A percentile compares a stretch with the other conserved stretches of the same genome.
Conservation (phyloP, 2,113 vertebrate genomes). For the Pygoscelis antarcticus region DNA sequence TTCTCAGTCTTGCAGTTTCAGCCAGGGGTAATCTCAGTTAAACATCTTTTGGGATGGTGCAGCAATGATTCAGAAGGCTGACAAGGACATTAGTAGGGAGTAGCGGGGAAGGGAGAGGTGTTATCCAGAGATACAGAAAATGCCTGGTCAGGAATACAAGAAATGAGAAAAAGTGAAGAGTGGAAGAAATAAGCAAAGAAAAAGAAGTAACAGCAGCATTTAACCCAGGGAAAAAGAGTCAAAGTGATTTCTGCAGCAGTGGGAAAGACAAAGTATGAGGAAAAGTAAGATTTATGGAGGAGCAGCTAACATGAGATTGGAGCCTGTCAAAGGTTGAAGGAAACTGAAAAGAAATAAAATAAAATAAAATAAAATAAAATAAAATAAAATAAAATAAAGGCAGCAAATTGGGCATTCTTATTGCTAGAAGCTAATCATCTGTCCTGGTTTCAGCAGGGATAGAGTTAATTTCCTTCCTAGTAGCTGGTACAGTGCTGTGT, state of each 20-base stretch:
- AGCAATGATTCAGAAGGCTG: conserved; percentile 75
- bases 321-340: background rate
- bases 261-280: background rate
- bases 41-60: conserved; percentile 22
- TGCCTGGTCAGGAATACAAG: conserved; percentile 74
- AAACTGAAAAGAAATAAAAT: background rate
- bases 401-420: background rate
- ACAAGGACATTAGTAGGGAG: conserved; percentile 73
- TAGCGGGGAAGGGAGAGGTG: conserved; percentile 42
- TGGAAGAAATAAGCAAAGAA: conserved; percentile 70
- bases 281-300: background rate
- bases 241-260: background rate
- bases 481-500: too few species aligned
- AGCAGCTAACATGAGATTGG: background rate
- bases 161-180: conserved; percentile 72
- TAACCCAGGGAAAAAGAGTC: background rate
- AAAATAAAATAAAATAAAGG: background rate
- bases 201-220: conserved; percentile 3
- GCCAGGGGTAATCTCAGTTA: background rate
- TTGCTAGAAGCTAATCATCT: background rate
- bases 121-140: conserved; percentile 73
- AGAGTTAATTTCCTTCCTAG: too few species aligned
- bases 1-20: background rate
- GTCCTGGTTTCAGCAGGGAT: too few species aligned
- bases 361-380: background rate